These are phyloP conservation scores for Teleogryllus oceanicus DNA, from an alignment of 2,888 invertebrate genomes.

Conservation along the genomic window DNA sequence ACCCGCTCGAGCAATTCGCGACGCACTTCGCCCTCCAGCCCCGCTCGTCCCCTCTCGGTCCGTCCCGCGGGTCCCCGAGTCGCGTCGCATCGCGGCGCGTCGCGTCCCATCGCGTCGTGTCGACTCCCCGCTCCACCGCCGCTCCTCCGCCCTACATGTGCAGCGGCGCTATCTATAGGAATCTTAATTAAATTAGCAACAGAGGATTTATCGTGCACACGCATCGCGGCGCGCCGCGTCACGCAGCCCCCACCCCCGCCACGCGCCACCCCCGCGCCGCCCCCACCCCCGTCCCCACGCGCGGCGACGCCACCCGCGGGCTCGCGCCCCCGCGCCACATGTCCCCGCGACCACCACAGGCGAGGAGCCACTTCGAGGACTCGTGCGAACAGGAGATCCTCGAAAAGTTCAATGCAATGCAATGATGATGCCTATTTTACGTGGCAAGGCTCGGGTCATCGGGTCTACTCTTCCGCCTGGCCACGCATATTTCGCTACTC, in stretches of 20 bases:
- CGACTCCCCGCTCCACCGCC: not conserved
- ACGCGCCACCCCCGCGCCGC: not conserved
- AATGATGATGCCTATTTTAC: no score
- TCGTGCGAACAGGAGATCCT: no score
- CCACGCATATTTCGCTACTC: no score
- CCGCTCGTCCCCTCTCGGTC: not conserved
- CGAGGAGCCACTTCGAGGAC: no score
- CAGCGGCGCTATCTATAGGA: slow-evolving; percentile 9
- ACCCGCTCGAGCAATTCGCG: not conserved
- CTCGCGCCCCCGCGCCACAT: not conserved
- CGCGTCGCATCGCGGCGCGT: no score
- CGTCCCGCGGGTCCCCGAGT: not conserved
- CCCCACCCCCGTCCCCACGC: not conserved
- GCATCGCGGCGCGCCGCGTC: slow-evolving; percentile 12
- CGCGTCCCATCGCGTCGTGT: no score
- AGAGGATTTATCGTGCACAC: slow-evolving; percentile 6
- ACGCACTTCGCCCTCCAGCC: not conserved
- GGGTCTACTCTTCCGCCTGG: no score
- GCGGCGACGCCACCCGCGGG: not conserved
- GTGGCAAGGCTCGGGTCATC: no score
- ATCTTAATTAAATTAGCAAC: slow-evolving; percentile 18
- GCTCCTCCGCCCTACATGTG: not conserved
- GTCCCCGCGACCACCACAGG: no score
- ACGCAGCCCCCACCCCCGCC: not conserved
- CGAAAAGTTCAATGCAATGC: no score